phyloP scores from a whole-genome alignment of 2,113 vertebrate genomes.

The Neoarius graeffei region DNA sequence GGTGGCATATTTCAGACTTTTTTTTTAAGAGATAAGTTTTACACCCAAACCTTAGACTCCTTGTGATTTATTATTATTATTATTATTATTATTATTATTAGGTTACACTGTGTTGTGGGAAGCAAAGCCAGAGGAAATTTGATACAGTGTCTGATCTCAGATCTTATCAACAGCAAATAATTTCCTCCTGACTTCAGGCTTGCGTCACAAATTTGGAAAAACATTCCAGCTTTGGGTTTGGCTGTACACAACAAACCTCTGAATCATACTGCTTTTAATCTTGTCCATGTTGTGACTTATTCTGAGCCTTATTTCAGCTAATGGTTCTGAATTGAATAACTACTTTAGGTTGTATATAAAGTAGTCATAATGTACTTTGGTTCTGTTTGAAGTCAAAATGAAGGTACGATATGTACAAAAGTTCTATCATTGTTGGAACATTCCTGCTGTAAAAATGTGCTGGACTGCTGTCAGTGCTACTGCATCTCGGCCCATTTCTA shows the following conservation, averaged over 20 bases:
- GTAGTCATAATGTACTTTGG: not conserved
- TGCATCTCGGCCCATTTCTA: not conserved
- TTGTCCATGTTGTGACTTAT: not conserved
- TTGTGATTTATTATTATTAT: not conserved
- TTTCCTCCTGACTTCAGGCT: not conserved
- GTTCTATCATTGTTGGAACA: not conserved
- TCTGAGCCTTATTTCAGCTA: not conserved
- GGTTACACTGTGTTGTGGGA: not conserved
- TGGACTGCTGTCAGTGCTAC: not conserved
- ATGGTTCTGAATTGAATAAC: not conserved
- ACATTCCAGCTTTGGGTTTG: slow-evolving; percentile 5
- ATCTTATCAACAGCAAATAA: not conserved
- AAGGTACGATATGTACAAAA: not conserved
- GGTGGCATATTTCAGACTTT: not conserved
- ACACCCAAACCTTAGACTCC: not conserved
- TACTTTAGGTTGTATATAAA: not conserved
- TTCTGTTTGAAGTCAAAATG: not conserved
- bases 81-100: not conserved
- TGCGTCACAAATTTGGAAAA: not conserved
- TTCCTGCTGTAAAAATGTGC: not conserved
- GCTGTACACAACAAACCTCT: not conserved
- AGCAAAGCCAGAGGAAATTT: not conserved
- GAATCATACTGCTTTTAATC: not conserved
- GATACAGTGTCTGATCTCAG: not conserved
- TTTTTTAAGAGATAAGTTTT: not conserved